Evolutionary conservation across 2,888 invertebrate species (phyloP).

Genomic region (Tetropium fuscum): DNA sequence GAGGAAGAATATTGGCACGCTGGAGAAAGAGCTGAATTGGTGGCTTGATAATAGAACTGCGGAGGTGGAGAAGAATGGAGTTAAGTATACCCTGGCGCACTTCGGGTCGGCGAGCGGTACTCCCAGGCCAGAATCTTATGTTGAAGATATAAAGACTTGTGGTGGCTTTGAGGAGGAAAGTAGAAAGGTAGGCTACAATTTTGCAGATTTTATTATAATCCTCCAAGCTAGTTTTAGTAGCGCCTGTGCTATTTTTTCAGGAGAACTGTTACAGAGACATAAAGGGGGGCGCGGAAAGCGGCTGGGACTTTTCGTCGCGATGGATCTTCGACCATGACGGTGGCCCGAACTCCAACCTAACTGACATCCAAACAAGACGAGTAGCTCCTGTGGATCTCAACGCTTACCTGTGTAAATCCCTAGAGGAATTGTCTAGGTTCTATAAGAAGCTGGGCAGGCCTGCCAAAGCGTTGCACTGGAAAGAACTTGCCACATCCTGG

Average conservation of each 20-base stretch:
- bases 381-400: conserved; percentile 89
- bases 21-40: conserved; percentile 75
- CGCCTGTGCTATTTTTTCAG: conserved; percentile 38
- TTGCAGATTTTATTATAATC: background rate
- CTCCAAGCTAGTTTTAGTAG: too few species aligned
- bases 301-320: conserved; percentile 89
- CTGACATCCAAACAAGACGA: conserved; percentile 73
- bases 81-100: conserved; percentile 70
- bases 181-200: background rate
- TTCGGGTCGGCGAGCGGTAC: conserved; percentile 73
- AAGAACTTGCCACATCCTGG: conserved; percentile 69
- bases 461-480: conserved; percentile 68
- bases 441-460: conserved; percentile 68
- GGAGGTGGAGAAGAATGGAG: conserved; percentile 66
- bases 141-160: conserved; percentile 72
- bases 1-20: conserved; percentile 67
- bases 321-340: conserved; percentile 77
- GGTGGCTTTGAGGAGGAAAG: background rate
- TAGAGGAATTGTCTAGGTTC: conserved; percentile 73
- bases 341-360: conserved; percentile 70
- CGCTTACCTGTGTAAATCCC: conserved; percentile 78
- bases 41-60: conserved; percentile 74
- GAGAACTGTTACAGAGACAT: conserved; percentile 48
- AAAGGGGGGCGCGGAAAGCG: conserved; percentile 76
- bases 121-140: conserved; percentile 80